Percentiles rank a stretch among this genome's conserved stretches.
These are phyloP conservation scores for Hassar affinis DNA, from an alignment of 2,113 vertebrate species.

Conservation along the genomic window DNA sequence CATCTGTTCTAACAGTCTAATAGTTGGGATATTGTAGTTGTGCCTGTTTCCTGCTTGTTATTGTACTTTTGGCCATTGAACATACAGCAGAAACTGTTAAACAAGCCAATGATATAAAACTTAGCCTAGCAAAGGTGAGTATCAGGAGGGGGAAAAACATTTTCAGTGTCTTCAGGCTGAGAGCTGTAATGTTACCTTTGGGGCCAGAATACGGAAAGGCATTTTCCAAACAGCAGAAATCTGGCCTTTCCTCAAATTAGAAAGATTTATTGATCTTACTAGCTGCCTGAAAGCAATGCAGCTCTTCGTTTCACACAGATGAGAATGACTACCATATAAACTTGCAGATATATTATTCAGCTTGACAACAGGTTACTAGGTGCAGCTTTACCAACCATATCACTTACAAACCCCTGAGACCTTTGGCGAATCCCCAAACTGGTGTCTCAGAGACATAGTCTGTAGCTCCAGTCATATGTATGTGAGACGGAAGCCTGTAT, in stretches of 20 bases:
- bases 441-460: conserved; percentile 4
- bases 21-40: conserved; percentile 17
- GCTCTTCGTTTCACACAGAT: background rate
- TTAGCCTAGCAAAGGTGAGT: conserved; percentile 5
- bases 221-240: conserved; percentile 21
- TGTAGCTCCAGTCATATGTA: background rate
- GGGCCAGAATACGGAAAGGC: conserved; percentile 10
- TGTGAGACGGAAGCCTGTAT: conserved; percentile 1
- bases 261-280: conserved; percentile 28
- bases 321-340: conserved; percentile 19
- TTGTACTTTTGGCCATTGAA: conserved; percentile 10
- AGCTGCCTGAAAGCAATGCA: conserved; percentile 7
- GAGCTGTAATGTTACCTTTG: background rate
- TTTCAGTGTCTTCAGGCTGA: background rate
- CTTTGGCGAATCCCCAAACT: conserved; percentile 11
- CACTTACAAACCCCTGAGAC: conserved; percentile 2
- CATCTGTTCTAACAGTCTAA: conserved; percentile 42
- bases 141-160: background rate
- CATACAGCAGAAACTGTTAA: conserved; percentile 27
- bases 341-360: conserved; percentile 5
- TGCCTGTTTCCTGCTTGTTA: conserved; percentile 23
- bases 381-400: background rate
- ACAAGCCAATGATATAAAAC: conserved; percentile 21
- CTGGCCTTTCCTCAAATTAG: background rate
- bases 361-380: background rate